Conservation (phyloP, 2,888 invertebrate genomes). For the Spialia ferax region DNA sequence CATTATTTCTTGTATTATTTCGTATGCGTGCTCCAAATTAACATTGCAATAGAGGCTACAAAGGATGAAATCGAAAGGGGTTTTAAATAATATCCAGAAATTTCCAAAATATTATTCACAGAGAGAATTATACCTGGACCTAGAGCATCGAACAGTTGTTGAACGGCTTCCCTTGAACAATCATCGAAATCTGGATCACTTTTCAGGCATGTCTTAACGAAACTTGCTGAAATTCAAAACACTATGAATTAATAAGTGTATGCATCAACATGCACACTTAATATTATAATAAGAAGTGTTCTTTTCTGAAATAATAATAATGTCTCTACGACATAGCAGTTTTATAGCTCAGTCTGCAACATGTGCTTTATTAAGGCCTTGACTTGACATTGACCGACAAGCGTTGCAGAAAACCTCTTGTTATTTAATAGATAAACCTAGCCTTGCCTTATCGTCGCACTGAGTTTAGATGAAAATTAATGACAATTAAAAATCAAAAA, state of each 20-base stretch:
- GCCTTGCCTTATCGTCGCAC: not conserved
- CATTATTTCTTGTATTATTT: conserved; percentile 43
- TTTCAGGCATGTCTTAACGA: conserved; percentile 89
- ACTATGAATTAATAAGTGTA: not conserved
- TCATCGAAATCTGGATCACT: conserved; percentile 88
- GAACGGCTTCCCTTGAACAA: conserved; percentile 89
- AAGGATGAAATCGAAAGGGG: conserved; percentile 2
- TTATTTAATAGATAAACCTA: not conserved
- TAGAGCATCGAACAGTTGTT: conserved; percentile 88
- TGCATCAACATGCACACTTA: not conserved
- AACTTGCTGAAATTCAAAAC: conserved; percentile 86
- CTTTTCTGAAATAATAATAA: not conserved
- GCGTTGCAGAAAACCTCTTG: not conserved
- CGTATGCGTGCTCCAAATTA: conserved; percentile 37
- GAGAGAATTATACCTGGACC: conserved; percentile 71
- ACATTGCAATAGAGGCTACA: conserved; percentile 27
- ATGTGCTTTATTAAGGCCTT: conserved; percentile 20
- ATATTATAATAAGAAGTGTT: not conserved
- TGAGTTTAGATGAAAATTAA: not conserved
- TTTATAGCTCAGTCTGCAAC: conserved; percentile 9
- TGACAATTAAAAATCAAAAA: not conserved
- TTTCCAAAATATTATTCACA: not conserved
- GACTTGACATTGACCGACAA: conserved; percentile 40
- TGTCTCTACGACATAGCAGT: not conserved
- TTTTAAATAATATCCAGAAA: not conserved